Percentiles rank a stretch among this genome's conserved stretches.
These are phyloP conservation scores for Epinephelus coioides DNA, from an alignment of 2,797 vertebrate species.

Conservation along the genomic window DNA sequence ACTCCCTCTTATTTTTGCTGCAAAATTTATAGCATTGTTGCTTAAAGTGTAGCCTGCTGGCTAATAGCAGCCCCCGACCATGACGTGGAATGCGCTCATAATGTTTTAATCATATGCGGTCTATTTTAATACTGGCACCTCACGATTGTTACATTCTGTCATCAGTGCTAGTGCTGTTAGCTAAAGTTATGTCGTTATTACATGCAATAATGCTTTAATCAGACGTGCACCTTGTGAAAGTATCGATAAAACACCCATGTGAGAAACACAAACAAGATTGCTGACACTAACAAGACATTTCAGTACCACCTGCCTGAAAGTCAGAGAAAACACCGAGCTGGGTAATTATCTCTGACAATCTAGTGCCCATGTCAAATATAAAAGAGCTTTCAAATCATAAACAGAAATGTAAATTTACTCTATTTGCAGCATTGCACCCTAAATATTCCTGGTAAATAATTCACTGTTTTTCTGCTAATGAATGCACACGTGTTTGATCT, in stretches of 20 bases:
- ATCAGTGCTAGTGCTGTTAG: too few relatives aligned
- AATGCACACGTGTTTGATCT: conserved; percentile 21
- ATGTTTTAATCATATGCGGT: too few relatives aligned
- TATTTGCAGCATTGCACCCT: neutral
- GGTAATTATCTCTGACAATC: neutral
- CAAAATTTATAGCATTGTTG: neutral
- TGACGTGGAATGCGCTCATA: too few relatives aligned
- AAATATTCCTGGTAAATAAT: conserved; percentile 8
- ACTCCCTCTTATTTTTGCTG: neutral
- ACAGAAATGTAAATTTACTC: conserved; percentile 9
- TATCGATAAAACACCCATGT: neutral
- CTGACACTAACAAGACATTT: neutral
- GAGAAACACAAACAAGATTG: neutral
- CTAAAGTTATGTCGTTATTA: neutral
- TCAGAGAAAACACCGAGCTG: neutral
- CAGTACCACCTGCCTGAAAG: neutral
- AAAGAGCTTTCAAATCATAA: conserved; percentile 12
- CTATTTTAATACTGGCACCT: too few relatives aligned
- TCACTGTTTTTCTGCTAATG: neutral
- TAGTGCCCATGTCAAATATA: neutral
- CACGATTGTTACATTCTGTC: too few relatives aligned
- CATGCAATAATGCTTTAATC: neutral
- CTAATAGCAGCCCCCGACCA: too few relatives aligned
- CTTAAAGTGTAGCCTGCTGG: too few relatives aligned
- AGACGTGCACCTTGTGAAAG: neutral